Conservation (phyloP, 2,113 vertebrate species). For the Grammomys dolichurus region DNA sequence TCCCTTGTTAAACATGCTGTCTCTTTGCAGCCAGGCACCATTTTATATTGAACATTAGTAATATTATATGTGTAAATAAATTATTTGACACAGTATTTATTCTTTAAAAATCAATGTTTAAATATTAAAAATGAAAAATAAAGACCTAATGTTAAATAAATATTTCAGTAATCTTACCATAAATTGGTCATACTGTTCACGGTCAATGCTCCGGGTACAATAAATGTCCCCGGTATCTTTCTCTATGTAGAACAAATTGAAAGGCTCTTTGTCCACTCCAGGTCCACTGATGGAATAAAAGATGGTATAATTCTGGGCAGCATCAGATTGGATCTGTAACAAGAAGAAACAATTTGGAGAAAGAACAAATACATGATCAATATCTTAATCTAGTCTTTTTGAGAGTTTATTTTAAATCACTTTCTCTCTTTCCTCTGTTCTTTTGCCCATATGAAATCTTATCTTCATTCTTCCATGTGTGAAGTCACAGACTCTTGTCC, state of each 20-base stretch:
- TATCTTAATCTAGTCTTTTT: background rate
- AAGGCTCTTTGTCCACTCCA: slow-evolving; percentile 87
- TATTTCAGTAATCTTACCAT: slow-evolving; percentile 84
- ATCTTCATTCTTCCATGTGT: background rate
- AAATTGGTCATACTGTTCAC: slow-evolving; percentile 89
- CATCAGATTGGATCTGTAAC: slow-evolving; percentile 91
- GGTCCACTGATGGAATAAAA: slow-evolving; percentile 90
- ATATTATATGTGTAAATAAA: slow-evolving; percentile 7
- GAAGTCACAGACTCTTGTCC: background rate
- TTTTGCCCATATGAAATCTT: background rate
- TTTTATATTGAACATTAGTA: background rate
- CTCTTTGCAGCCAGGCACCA: background rate
- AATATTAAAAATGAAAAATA: background rate
- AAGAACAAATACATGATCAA: background rate
- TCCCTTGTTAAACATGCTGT: background rate
- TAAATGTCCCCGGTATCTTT: slow-evolving; percentile 86
- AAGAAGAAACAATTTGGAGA: slow-evolving; percentile 32
- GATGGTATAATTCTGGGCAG: slow-evolving; percentile 82
- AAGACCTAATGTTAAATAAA: slow-evolving; percentile 24
- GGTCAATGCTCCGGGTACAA: slow-evolving; percentile 89
- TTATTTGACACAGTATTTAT: background rate
- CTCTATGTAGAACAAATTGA: slow-evolving; percentile 88
- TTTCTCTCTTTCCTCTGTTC: background rate
- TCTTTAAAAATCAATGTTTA: background rate
- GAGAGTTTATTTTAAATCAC: background rate